Base-by-base conservation (phyloP, 2,113 vertebrate species). In the Pseudonaja textilis region DNA sequence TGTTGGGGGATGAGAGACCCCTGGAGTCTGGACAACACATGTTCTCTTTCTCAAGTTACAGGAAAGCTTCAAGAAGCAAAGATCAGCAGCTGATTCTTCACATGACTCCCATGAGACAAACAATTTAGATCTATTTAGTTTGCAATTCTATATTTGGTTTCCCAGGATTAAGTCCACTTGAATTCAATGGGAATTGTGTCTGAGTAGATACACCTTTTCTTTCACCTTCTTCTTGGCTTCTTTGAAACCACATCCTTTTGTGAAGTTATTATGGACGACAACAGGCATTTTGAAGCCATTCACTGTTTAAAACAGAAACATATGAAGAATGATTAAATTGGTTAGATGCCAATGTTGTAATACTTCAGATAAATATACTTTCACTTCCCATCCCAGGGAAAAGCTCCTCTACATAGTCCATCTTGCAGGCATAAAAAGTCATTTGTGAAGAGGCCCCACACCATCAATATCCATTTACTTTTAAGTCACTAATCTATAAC, bases 1-100 rank as follows among this genome's bases (percentile, higher is more conserved):
- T 52, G 92, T 59, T 26, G 87, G 56, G 29, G 55, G 57, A 93
- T 93, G 89, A 90, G 89, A 96, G 95, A 96, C 94, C 91, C 91
- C 93, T 90, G 50, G 90, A 95, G 91, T 96, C 96, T 96, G 97
- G 96, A 95, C 90, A 95, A 93, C 96, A 96, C 92, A 93, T 96
- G 18, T 92, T 95, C 93, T 94, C 56, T 95, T 96, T 95, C 95
- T 96, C 91, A 91, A 95, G 89, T 95, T 95, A 94, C 94, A 95
- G 92, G 0, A 95, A 96, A 96, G 91, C 95, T 94, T 69, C 85
- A 85, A 87, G 91, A 59, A 23, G 94, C 81, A 96, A 95, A 95
- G 2, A 96, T 94, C 88, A 90, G 85, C 94, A 93, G 1, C 14
- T 87, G 86, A 90, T 54, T 90, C 92, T 93, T 89, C 90, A 16